phyloP scores from a whole-genome alignment of 2,888 invertebrate species.

The Caenorhabditis japonica region DNA sequence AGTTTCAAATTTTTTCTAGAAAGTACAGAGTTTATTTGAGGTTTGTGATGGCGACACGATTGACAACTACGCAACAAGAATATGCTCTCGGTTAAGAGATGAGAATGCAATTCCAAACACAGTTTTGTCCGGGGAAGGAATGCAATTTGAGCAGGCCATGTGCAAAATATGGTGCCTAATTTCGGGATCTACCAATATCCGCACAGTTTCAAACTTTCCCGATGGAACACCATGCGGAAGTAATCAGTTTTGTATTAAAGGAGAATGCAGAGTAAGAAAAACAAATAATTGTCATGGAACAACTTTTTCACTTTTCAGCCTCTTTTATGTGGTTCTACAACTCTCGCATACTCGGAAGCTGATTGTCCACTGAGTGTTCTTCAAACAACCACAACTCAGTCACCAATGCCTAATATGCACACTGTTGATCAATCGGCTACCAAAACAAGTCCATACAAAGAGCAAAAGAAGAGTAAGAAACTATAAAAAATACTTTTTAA shows the following conservation, averaged over 20 bases:
- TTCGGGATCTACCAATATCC: slow-evolving; percentile 62
- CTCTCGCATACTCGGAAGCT: slow-evolving; percentile 37
- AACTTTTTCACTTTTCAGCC: slow-evolving; percentile 14
- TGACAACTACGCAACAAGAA: slow-evolving; percentile 58
- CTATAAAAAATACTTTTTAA: not conserved
- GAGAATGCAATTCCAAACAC: slow-evolving; percentile 67
- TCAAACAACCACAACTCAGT: slow-evolving; percentile 25
- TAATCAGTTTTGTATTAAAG: slow-evolving; percentile 71
- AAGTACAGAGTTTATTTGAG: slow-evolving; percentile 14
- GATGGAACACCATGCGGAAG: slow-evolving; percentile 74
- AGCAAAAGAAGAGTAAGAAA: slow-evolving; percentile 49
- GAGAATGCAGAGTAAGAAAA: slow-evolving; percentile 63
- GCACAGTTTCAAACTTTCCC: slow-evolving; percentile 72
- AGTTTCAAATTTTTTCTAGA: too few species aligned
- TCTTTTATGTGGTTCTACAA: slow-evolving; percentile 35
- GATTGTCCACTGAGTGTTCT: slow-evolving; percentile 40
- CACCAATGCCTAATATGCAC: slow-evolving; percentile 19
- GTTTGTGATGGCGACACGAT: slow-evolving; percentile 58
- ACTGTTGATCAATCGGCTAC: slow-evolving; percentile 36
- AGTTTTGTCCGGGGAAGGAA: slow-evolving; percentile 63
- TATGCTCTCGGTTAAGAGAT: slow-evolving; percentile 59
- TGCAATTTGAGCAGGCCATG: slow-evolving; percentile 67
- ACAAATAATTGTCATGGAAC: not conserved
- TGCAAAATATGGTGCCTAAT: slow-evolving; percentile 71
- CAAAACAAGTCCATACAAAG: slow-evolving; percentile 43